Evolutionary conservation across 2,888 invertebrate genomes (phyloP).

Genomic region (Callinectes sapidus): DNA sequence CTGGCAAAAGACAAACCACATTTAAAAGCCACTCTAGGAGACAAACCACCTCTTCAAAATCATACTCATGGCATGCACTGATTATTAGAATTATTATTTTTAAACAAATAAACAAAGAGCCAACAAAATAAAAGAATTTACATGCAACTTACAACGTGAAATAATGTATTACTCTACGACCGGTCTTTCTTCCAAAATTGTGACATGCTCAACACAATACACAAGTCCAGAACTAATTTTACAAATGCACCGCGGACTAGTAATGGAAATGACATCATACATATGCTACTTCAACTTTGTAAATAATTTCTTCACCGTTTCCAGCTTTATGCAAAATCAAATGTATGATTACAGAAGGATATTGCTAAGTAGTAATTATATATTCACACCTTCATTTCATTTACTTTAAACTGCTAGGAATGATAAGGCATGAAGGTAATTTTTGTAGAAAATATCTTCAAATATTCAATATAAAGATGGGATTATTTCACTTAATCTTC

Average conservation of each 20-base stretch:
- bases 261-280: slow-evolving; percentile 7
- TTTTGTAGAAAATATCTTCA: not conserved
- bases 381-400: not conserved
- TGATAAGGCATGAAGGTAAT: not conserved
- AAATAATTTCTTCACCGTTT: not conserved
- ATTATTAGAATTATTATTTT: not conserved
- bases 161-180: not conserved
- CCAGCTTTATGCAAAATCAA: not conserved
- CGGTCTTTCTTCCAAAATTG: not conserved
- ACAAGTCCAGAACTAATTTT: not conserved
- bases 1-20: not conserved
- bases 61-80: not conserved
- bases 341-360: not conserved
- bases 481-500: not conserved
- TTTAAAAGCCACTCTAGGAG: not conserved
- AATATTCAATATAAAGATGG: not conserved
- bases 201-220: not conserved
- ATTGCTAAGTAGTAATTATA: not conserved
- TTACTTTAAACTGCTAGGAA: not conserved
- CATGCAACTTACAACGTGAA: slow-evolving; percentile 7
- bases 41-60: not conserved
- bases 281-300: no score
- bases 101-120: not conserved
- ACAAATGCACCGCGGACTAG: slow-evolving; percentile 35
- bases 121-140: not conserved